A percentile compares a stretch with the other conserved stretches of the same genome.
phyloP scores from a whole-genome alignment of 2,797 vertebrate species.

The Xenops minutus region DNA sequence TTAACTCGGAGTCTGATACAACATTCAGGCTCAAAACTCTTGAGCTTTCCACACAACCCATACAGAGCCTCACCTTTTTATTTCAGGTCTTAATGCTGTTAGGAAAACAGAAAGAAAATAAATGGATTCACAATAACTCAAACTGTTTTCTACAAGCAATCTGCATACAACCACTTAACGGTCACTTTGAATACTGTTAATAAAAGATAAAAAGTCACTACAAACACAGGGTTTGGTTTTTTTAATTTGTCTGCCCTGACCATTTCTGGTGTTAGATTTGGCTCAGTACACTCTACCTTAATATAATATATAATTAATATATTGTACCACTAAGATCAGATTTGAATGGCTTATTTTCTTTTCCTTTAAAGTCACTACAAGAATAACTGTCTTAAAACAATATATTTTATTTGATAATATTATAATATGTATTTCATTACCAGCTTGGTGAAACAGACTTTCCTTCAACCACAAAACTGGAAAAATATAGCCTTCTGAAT shows the following conservation, averaged over 20 bases:
- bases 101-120: not conserved
- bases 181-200: not conserved
- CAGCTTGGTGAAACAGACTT: not conserved
- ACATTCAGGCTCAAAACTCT: not conserved
- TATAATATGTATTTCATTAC: not conserved
- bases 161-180: not conserved
- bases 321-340: not conserved
- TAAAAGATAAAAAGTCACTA: not conserved
- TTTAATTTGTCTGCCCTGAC: not conserved
- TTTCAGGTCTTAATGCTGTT: not conserved
- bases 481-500: not conserved
- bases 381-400: not conserved
- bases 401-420: not conserved
- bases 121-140: not conserved
- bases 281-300: not conserved
- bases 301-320: too few species aligned
- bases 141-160: not conserved
- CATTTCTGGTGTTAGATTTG: not conserved
- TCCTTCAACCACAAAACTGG: not conserved
- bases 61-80: not conserved
- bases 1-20: not conserved
- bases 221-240: rapidly evolving
- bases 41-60: rapidly evolving
- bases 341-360: not conserved
- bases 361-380: not conserved